These are phyloP conservation scores for Myrmecophaga tridactyla DNA, from an alignment of 2,113 vertebrate species.

Conservation along the genomic window DNA sequence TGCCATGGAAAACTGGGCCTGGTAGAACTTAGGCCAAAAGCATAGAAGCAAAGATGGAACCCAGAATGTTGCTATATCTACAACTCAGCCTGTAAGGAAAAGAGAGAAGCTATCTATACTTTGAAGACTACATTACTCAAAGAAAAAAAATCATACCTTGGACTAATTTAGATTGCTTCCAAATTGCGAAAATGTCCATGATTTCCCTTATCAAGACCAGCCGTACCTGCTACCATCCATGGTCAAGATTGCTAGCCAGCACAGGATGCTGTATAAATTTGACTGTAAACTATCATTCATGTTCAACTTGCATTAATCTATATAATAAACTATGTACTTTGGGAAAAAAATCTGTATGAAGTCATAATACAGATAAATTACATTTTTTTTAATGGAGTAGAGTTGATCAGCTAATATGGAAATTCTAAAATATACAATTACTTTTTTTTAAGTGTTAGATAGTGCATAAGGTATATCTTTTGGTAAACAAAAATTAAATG, in stretches of 20 bases:
- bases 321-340: slow-evolving; percentile 45
- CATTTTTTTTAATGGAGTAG: background rate
- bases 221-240: accelerated
- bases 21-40: background rate
- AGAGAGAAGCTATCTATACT: background rate
- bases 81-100: accelerated
- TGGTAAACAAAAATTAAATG: background rate
- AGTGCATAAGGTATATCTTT: background rate
- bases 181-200: background rate
- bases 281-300: background rate
- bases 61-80: background rate
- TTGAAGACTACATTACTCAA: background rate
- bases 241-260: background rate
- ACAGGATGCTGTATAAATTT: background rate
- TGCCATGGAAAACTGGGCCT: background rate
- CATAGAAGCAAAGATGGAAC: background rate
- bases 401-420: background rate
- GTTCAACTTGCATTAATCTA: background rate
- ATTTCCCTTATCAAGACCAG: background rate
- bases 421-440: no score
- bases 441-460: background rate
- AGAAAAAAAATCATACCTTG: background rate
- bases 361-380: no score
- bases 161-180: background rate
- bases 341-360: background rate